phyloP scores from a whole-genome alignment of 1,140 invertebrate species.

The Zelostemma sp. region DNA sequence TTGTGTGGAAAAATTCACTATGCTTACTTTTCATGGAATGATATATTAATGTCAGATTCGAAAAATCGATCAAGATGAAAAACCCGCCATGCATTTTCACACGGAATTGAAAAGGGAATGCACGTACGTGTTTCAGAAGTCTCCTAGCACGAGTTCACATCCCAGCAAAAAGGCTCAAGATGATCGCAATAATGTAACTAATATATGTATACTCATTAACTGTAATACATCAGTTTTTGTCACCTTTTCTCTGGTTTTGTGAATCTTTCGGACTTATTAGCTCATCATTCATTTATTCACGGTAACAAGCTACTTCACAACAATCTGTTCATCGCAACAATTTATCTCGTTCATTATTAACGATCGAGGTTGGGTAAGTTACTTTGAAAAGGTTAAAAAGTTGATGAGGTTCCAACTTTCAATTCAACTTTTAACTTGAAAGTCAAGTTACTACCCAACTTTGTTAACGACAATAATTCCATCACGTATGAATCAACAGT shows the following conservation, averaged over 20 bases:
- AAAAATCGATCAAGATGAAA: conserved; percentile 8
- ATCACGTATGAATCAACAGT: too few species aligned
- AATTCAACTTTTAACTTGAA: too few species aligned
- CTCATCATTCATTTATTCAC: conserved; percentile 49
- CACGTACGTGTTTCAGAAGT: conserved; percentile 68
- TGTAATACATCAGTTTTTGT: conserved; percentile 58
- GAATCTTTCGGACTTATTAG: conserved; percentile 50
- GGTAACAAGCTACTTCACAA: conserved; percentile 51
- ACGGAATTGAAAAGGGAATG: conserved; percentile 59
- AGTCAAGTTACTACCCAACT: too few species aligned
- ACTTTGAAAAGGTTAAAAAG: not conserved
- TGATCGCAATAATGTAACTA: conserved; percentile 68
- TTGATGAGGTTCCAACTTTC: too few species aligned
- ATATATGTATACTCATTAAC: conserved; percentile 59
- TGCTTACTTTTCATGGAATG: conserved; percentile 1
- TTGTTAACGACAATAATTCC: too few species aligned
- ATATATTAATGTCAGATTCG: not conserved
- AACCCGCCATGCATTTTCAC: not conserved
- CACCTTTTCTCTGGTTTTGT: conserved; percentile 28
- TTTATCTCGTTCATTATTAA: not conserved
- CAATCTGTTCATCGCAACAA: conserved; percentile 10
- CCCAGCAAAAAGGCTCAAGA: conserved; percentile 67
- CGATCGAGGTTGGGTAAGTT: not conserved
- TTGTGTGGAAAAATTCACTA: too few species aligned
- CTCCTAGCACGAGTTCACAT: conserved; percentile 66